These are phyloP conservation scores for Sepiola atlantica DNA, from an alignment of 2,888 invertebrate species.

Conservation along the genomic window DNA sequence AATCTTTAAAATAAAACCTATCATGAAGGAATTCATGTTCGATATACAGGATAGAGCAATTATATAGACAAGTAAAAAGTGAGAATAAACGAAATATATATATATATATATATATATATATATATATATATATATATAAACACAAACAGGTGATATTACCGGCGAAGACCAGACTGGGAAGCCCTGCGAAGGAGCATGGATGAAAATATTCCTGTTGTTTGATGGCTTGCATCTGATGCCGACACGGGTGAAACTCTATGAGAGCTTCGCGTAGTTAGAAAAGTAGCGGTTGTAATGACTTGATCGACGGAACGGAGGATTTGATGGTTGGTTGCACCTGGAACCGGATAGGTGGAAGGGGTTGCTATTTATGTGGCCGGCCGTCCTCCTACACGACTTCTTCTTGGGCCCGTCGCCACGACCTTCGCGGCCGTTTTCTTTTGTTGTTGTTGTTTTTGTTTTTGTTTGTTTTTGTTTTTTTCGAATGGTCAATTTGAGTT, in stretches of 20 bases:
- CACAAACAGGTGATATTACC: conserved; percentile 35
- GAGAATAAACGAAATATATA: no score
- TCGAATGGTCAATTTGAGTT: not conserved
- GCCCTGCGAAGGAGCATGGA: conserved; percentile 44
- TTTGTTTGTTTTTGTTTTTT: no score
- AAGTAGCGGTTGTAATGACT: not conserved
- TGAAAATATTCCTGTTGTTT: conserved; percentile 43
- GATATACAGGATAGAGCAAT: no score
- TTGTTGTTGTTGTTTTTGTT: no score
- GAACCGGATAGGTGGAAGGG: not conserved
- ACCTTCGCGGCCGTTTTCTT: not conserved
- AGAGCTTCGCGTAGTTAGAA: not conserved
- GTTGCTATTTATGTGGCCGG: not conserved
- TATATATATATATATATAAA: no score
- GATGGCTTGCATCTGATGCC: conserved; percentile 40
- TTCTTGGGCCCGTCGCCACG: not conserved
- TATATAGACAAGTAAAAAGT: no score
- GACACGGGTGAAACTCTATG: not conserved
- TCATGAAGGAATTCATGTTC: no score
- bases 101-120: no score
- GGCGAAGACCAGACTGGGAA: conserved; percentile 45
- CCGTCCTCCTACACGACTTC: not conserved
- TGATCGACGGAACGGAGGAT: not conserved
- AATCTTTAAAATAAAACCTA: no score
- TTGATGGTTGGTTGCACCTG: not conserved